Conservation (phyloP, 2,797 vertebrate species). For the Oreochromis grahami region DNA sequence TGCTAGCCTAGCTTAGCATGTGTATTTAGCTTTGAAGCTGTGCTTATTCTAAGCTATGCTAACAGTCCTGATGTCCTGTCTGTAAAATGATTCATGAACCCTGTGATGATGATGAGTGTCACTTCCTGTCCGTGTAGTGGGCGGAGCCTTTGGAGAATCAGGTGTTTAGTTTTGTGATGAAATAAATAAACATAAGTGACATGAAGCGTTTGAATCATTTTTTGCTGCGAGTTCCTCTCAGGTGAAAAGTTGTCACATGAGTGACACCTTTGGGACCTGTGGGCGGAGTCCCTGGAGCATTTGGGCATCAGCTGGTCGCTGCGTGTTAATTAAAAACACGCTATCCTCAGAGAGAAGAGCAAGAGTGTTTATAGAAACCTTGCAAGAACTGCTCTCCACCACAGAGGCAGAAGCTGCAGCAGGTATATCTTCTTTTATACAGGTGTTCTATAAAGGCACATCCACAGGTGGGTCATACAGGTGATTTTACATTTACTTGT, state of each 20-base stretch:
- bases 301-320: slow-evolving; percentile 32
- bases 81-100: not conserved
- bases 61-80: not conserved
- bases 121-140: slow-evolving; percentile 6
- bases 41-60: not conserved
- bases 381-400: not conserved
- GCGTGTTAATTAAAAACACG: slow-evolving; percentile 41
- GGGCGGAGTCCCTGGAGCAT: not conserved
- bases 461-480: not conserved
- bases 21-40: not conserved
- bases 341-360: not conserved
- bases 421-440: not conserved
- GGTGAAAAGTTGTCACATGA: not conserved
- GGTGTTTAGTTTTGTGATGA: not conserved
- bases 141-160: not conserved
- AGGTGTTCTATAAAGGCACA: not conserved
- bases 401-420: slow-evolving; percentile 3
- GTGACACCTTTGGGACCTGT: not conserved
- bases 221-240: not conserved
- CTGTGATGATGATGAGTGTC: not conserved
- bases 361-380: slow-evolving; percentile 30
- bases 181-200: slow-evolving; percentile 7
- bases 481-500: not conserved
- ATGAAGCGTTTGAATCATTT: not conserved
- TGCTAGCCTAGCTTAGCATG: not conserved